Base-by-base conservation (phyloP, 1,140 invertebrate species). In the Aradophagus sp. region DNA sequence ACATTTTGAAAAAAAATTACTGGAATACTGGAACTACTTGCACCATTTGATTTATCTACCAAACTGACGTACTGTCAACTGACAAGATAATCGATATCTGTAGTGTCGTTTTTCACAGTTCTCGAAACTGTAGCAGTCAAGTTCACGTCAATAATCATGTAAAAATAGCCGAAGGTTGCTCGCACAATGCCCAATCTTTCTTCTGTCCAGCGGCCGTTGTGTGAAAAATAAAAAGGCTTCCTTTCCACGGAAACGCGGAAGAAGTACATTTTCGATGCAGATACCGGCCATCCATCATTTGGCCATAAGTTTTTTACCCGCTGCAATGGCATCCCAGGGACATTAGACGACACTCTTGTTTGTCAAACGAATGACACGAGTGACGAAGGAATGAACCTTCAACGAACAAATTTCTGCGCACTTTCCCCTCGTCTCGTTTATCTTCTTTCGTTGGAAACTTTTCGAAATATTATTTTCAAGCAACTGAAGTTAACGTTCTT, bases 251-350 rank as follows among this genome's bases (percentile, higher is more conserved):
- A 29, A 45, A 38, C 32, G n/a, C 58, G 14, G 45, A 50, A 61
- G 44, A 48, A 39, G 44, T 39, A 52, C 58, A 39, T 52, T 14
- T 52, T 50, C 11, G 11, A 35, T 8, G 36, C 19, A 52, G 45
- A 59, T 48, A 11, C 35, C 13, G 12, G 32, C 41, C 55, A 59
- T 59, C 19, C 55, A 59, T 59, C 55, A 59, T 59, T 31, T 32
- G 41, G 32, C 41, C n/a, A n/a, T n/a, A 55, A 42, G 53, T 42
- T 56, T 58, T 47, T 47, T 36, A 45, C 38, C 19, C 13, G 34
- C 14, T 45, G 32, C 41, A 36, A 42, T 14, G n/a, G 29, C 13
- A 19, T 50, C 10, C 34, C 11, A 8, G 3, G 12, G 10, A 15
- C 20, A n/a, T n/a, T n/a, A n/a, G n/a, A 23, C 1, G 19, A 48